Base-by-base conservation (phyloP, 2,113 vertebrate species). In the Gavialis gangeticus region DNA sequence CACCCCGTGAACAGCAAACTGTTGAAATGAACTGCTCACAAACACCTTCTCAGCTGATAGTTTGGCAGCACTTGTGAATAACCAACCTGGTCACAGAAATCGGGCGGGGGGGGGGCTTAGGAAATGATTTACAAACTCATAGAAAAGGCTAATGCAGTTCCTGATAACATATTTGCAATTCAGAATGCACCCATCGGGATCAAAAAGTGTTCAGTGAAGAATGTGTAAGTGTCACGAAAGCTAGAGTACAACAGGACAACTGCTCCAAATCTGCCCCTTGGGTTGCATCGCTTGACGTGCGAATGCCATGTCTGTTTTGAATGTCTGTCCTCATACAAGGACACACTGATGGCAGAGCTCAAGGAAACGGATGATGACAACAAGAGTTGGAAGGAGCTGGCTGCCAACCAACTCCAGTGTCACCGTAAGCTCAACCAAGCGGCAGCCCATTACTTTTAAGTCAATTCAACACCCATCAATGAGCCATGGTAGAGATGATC, bases 141-240 rank as follows among this genome's bases (percentile, higher is more conserved):
- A 5, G 0, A 0, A 62, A 21, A 28, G 79, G 81, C 85, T 22
- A 46, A 46, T 46, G 28, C 6, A 0, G 46, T 86, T 58, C 3
- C 59, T 0, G 0, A 3, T 28, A 13, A 66, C 3, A 27, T 75
- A 11, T 87, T 56, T 59, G 67, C 21, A 69, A 64, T 4, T 76
- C 91, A 37, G 79, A 66, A 1, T 5, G n/a, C 13, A 3, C 59
- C 67, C 67, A 64, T 3, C 82, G 5, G 27, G 87, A 85, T 84
- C 85, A 82, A 27, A 3, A 13, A 75, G 89, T 3, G 78, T 81
- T 64, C 89, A 2, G 0, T 75, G 93, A 63, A 54, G 78, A 21
- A 18, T 83, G 28, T 5, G 0, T 0, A 9, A 62, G 22, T 0
- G 0, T 60, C 5, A 64, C 0, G 0, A 21, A 90, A 73, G 21